Conservation (phyloP, 2,888 invertebrate species). For the Capitulum mitella region DNA sequence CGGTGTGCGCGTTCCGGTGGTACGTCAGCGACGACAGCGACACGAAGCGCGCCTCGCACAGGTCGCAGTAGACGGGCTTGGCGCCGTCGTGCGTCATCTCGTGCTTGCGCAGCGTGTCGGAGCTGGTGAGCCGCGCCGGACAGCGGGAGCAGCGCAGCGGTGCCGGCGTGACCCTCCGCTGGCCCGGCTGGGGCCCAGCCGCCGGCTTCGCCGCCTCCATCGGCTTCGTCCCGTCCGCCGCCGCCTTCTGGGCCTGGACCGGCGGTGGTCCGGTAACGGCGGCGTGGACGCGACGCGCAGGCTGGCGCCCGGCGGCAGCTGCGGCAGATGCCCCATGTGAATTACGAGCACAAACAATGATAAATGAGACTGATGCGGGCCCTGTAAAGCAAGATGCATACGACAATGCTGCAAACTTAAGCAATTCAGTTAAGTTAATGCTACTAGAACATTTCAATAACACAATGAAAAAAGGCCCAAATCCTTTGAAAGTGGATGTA, state of each 20-base stretch:
- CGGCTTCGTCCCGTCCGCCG: no score
- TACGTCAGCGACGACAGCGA: neutral
- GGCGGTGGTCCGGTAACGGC: neutral
- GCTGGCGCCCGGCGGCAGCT: no score
- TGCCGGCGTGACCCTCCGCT: neutral
- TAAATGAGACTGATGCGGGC: no score
- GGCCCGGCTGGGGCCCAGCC: neutral
- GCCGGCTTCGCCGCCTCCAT: neutral
- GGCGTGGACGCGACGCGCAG: no score
- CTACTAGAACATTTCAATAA: no score
- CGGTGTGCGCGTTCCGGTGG: neutral
- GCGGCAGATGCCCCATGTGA: no score
- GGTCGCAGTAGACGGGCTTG: neutral
- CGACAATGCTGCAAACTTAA: no score
- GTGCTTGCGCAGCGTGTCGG: neutral
- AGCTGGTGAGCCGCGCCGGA: neutral
- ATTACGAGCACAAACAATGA: no score
- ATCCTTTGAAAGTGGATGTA: no score
- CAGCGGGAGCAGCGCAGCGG: neutral
- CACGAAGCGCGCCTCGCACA: neutral
- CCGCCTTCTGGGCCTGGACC: neutral
- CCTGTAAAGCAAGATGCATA: no score
- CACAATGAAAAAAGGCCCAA: no score
- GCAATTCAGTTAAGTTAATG: no score
- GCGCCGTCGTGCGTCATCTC: slow-evolving; percentile 3